These are phyloP conservation scores for Neoitamus cyanurus DNA, from an alignment of 2,888 invertebrate genomes.

Conservation along the genomic window DNA sequence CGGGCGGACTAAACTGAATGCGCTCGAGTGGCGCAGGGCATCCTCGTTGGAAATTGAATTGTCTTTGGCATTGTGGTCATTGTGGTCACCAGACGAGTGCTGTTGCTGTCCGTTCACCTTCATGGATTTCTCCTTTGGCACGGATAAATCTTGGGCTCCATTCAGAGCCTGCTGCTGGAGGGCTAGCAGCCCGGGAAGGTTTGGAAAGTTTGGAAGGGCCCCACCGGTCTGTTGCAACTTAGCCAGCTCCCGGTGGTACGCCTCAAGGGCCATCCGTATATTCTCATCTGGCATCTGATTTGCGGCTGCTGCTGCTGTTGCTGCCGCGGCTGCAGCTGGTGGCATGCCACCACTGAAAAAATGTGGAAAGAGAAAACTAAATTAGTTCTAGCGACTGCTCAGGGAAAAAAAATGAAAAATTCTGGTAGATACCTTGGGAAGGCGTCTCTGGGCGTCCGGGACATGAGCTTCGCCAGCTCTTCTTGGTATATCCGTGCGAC, in stretches of 20 bases:
- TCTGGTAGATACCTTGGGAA: conserved; percentile 77
- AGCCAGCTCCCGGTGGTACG: conserved; percentile 92
- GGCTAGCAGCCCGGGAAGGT: conserved; percentile 76
- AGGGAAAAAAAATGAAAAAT: conserved; percentile 59
- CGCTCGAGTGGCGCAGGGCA: conserved; percentile 68
- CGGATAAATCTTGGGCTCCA: conserved; percentile 84
- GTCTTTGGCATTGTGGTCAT: conserved; percentile 77
- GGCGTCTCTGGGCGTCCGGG: conserved; percentile 80
- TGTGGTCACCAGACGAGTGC: conserved; percentile 65
- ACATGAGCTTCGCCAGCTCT: conserved; percentile 93
- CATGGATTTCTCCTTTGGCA: conserved; percentile 78
- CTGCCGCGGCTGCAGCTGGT: conserved; percentile 58
- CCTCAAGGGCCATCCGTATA: conserved; percentile 88
- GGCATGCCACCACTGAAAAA: conserved; percentile 76
- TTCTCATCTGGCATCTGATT: conserved; percentile 77
- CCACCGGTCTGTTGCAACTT: conserved; percentile 78
- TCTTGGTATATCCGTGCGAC: conserved; percentile 95
- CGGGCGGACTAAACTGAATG: conserved; percentile 88
- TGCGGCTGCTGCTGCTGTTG: conserved; percentile 49
- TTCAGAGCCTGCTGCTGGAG: conserved; percentile 80
- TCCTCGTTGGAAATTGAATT: conserved; percentile 58
- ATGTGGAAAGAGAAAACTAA: conserved; percentile 84
- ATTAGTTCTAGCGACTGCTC: conserved; percentile 66
- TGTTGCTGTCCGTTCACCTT: conserved; percentile 67
- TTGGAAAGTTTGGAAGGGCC: conserved; percentile 70